Percentiles rank a stretch among this genome's conserved stretches.
Conservation (phyloP, 2,888 invertebrate genomes). For the Patella pellucida region DNA sequence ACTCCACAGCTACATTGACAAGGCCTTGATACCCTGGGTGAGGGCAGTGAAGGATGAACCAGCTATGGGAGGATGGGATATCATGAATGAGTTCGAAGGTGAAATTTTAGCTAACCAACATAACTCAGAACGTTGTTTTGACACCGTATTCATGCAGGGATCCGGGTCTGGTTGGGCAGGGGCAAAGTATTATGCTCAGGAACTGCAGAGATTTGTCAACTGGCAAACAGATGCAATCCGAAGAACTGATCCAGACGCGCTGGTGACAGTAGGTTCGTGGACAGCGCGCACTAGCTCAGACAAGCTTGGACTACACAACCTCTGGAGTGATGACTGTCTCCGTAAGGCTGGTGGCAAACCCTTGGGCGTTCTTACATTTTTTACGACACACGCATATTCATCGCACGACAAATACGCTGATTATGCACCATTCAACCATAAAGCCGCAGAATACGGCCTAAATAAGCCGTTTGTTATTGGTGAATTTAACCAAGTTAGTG, state of each 20-base stretch:
- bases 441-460: slow-evolving; percentile 22
- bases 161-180: slow-evolving; percentile 45
- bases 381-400: slow-evolving; percentile 46
- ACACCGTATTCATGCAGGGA: slow-evolving; percentile 34
- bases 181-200: slow-evolving; percentile 43
- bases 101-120: slow-evolving; percentile 27
- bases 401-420: slow-evolving; percentile 33
- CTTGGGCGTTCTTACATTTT: slow-evolving; percentile 45
- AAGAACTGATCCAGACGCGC: slow-evolving; percentile 36
- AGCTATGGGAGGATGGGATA: slow-evolving; percentile 50
- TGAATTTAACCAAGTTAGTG: slow-evolving; percentile 28
- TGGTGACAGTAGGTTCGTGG: slow-evolving; percentile 48
- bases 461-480: slow-evolving; percentile 34
- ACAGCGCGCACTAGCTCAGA: slow-evolving; percentile 39
- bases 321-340: slow-evolving; percentile 47
- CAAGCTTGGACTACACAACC: slow-evolving; percentile 36
- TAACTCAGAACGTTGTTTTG: slow-evolving; percentile 41
- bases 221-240: slow-evolving; percentile 48
- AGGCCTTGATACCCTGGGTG: slow-evolving; percentile 45
- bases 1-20: slow-evolving; percentile 44
- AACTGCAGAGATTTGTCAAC: slow-evolving; percentile 50
- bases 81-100: slow-evolving; percentile 49
- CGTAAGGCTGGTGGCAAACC: slow-evolving; percentile 38
- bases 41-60: slow-evolving; percentile 40
- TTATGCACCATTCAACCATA: slow-evolving; percentile 37